Evolutionary conservation across 2,797 vertebrate genomes (phyloP).

Genomic region (Nyctibius grandis): DNA sequence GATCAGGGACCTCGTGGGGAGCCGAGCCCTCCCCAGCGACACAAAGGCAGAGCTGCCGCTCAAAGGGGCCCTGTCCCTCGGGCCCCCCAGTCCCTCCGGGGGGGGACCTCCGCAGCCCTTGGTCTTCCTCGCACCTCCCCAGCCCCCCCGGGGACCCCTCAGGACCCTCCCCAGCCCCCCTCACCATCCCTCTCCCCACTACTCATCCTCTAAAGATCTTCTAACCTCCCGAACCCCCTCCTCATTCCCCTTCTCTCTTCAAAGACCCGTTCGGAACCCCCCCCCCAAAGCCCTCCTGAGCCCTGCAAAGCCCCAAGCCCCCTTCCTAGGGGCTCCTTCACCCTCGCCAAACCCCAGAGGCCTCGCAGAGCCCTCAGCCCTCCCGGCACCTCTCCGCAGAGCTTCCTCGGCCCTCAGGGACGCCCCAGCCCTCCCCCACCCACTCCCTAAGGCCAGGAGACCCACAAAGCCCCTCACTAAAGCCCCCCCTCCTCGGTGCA

Average conservation of each 20-base stretch:
- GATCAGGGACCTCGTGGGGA: too few species aligned
- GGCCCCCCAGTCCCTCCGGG: too few species aligned
- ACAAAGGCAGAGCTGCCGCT: neutral
- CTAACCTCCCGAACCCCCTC: neutral
- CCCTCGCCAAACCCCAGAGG: neutral
- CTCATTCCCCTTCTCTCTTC: neutral
- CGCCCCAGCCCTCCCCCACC: neutral
- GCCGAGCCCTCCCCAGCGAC: neutral
- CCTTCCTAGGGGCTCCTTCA: neutral
- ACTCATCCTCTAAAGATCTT: neutral
- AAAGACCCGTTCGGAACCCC: too few species aligned
- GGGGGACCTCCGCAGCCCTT: too few species aligned
- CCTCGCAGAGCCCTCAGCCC: neutral
- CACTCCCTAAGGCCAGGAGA: neutral
- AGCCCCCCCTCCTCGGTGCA: neutral
- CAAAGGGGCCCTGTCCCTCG: rapidly evolving
- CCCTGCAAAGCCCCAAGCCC: too few species aligned
- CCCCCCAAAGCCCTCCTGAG: neutral
- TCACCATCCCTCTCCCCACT: neutral
- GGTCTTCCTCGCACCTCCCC: neutral
- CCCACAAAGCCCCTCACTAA: too few species aligned
- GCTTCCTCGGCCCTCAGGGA: neutral
- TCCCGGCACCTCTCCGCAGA: neutral
- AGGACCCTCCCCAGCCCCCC: rapidly evolving
- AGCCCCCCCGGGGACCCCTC: neutral